Conservation (phyloP, 2,888 invertebrate species). For the Drosophila aldrichi region DNA sequence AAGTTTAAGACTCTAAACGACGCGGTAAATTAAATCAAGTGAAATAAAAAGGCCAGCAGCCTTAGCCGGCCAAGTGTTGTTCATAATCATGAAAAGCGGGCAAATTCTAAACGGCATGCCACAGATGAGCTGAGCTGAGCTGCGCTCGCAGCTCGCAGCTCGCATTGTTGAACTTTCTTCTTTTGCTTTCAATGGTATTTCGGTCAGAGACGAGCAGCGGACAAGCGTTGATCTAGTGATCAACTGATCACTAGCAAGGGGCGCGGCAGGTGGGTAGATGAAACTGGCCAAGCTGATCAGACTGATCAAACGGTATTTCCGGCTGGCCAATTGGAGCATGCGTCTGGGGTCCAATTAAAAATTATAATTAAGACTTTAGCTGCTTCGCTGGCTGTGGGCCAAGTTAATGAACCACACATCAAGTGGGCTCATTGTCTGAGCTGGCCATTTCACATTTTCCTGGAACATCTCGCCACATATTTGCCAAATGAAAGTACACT, state of each 20-base stretch:
- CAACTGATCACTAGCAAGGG: conserved; percentile 9
- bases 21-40: conserved; percentile 73
- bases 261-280: not conserved
- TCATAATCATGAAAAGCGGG: conserved; percentile 55
- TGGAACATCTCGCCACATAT: conserved; percentile 44
- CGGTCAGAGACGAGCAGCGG: conserved; percentile 66
- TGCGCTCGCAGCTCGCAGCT: too few species aligned
- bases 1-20: conserved; percentile 59
- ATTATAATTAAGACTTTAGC: conserved; percentile 47
- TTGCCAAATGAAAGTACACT: conserved; percentile 71
- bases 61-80: conserved; percentile 49
- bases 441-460: conserved; percentile 34
- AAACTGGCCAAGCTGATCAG: conserved; percentile 4
- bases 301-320: conserved; percentile 77
- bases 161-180: conserved; percentile 73
- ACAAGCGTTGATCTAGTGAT: conserved; percentile 30
- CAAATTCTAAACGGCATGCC: conserved; percentile 52
- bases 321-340: conserved; percentile 54
- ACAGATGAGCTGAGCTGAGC: not conserved
- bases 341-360: conserved; percentile 54
- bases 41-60: conserved; percentile 69
- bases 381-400: conserved; percentile 8
- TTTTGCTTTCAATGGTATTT: conserved; percentile 77
- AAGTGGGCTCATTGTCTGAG: conserved; percentile 15
- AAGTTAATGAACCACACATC: conserved; percentile 18